Evolutionary conservation across 2,113 vertebrate species (phyloP).

Genomic region (Xiphophorus hellerii): DNA sequence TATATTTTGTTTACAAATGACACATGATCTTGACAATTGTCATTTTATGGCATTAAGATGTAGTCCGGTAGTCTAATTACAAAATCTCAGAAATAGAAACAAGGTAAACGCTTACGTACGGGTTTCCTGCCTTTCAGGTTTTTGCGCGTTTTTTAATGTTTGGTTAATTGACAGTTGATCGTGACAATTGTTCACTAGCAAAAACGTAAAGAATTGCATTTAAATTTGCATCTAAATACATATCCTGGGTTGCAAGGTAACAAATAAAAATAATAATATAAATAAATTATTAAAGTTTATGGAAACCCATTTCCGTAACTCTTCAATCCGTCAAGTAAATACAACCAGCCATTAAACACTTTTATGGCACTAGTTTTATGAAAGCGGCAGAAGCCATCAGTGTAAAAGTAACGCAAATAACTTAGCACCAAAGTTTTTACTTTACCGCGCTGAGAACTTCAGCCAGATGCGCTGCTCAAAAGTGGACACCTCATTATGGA

Average conservation of each 20-base stretch:
- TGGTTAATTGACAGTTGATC: constrained; percentile 30
- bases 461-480: not conserved
- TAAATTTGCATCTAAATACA: constrained; percentile 1
- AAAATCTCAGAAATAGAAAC: not conserved
- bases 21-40: not conserved
- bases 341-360: not conserved
- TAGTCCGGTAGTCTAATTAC: not conserved
- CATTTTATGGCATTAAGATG: not conserved
- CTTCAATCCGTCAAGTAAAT: not conserved
- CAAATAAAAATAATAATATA: not conserved
- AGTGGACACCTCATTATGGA: not conserved
- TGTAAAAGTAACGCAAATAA: not conserved
- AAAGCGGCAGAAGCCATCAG: not conserved
- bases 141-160: constrained; percentile 9
- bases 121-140: not conserved
- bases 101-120: not conserved
- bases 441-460: not conserved
- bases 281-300: not conserved
- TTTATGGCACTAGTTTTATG: not conserved
- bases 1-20: not conserved
- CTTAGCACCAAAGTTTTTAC: not conserved
- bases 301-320: not conserved
- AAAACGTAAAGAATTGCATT: not conserved
- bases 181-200: constrained; percentile 3
- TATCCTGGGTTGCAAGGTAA: not conserved